Conservation (phyloP, 2,797 vertebrate species). For the Vultur gryphus region DNA sequence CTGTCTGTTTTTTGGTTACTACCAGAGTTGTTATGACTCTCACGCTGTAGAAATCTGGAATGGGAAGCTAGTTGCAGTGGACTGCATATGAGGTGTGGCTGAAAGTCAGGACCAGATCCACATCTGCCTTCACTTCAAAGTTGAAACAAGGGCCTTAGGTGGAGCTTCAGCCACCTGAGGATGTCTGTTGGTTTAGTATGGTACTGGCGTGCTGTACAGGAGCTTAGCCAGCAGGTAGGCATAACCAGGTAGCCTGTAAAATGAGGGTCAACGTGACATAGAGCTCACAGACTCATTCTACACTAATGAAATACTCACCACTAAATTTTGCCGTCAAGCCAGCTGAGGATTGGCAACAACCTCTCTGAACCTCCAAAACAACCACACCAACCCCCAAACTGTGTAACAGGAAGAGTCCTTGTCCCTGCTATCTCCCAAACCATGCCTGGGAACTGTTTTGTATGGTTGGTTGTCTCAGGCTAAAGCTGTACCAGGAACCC, state of each 20-base stretch:
- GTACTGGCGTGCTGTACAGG: not conserved
- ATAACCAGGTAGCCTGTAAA: not conserved
- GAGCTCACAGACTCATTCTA: not conserved
- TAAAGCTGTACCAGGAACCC: not conserved
- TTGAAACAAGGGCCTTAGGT: not conserved
- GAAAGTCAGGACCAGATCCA: not conserved
- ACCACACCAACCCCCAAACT: not conserved
- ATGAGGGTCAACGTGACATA: not conserved
- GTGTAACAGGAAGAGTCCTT: not conserved
- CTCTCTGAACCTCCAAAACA: not conserved
- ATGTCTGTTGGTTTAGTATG: rapidly evolving
- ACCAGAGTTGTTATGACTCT: not conserved
- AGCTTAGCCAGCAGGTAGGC: not conserved
- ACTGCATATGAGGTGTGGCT: not conserved
- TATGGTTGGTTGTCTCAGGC: not conserved
- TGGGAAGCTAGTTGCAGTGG: not conserved
- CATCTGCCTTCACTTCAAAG: not conserved
- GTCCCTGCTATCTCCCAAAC: not conserved
- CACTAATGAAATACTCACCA: not conserved
- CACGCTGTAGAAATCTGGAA: not conserved
- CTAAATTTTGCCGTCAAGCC: not conserved
- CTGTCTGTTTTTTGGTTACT: not conserved
- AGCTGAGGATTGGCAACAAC: not conserved
- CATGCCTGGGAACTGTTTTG: not conserved
- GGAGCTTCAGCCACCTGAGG: not conserved